These are phyloP conservation scores for Patella vulgata DNA, from an alignment of 1,140 invertebrate species.

Conservation along the genomic window DNA sequence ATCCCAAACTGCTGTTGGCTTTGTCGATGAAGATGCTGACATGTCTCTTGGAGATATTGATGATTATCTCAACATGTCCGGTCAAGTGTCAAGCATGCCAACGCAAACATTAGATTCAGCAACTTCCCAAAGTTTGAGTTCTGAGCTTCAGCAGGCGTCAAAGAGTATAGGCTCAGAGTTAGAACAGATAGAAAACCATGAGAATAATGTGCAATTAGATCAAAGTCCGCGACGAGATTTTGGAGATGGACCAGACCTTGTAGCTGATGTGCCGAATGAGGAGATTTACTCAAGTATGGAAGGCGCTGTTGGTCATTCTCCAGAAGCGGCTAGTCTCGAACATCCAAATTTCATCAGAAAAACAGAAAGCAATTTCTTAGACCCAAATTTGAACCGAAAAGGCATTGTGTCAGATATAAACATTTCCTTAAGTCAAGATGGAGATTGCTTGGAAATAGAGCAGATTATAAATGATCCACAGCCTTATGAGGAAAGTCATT, in stretches of 20 bases:
- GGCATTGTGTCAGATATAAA: conserved; percentile 2
- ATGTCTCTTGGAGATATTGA: conserved; percentile 40
- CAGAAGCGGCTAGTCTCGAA: too few species aligned
- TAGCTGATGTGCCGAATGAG: too few species aligned
- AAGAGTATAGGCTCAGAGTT: too few species aligned
- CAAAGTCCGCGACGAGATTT: too few species aligned
- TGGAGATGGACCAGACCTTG: too few species aligned
- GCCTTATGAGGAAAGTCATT: neutral
- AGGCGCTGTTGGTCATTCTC: too few species aligned
- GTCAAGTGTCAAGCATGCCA: neutral
- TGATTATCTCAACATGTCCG: conserved; percentile 36
- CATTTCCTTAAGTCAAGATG: neutral
- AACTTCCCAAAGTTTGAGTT: neutral
- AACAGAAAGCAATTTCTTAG: too few species aligned
- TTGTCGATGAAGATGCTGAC: conserved; percentile 29
- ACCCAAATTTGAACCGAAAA: too few species aligned
- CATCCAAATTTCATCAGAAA: too few species aligned
- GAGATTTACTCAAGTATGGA: too few species aligned
- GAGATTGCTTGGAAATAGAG: neutral
- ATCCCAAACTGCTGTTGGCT: conserved; percentile 26
- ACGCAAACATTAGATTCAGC: neutral
- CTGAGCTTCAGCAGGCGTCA: neutral
- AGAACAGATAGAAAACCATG: too few species aligned
- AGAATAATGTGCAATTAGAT: too few species aligned
- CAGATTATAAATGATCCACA: neutral